A percentile compares a stretch with the other conserved stretches of the same genome.
phyloP scores from a whole-genome alignment of 2,113 vertebrate genomes.

The Anas platyrhynchos region DNA sequence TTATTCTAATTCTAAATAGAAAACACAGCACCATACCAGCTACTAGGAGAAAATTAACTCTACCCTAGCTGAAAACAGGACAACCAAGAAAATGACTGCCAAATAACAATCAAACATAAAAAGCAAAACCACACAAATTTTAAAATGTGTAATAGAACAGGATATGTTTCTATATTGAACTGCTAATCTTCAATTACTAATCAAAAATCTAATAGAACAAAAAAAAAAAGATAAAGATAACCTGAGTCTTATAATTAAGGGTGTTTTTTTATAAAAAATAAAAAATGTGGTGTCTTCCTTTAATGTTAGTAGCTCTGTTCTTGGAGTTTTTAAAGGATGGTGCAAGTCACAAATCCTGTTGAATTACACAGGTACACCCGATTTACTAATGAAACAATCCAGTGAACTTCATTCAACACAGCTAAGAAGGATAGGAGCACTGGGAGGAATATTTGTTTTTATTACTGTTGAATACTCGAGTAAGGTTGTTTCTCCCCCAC shows the following conservation, averaged over 20 bases:
- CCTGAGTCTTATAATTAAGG: background rate
- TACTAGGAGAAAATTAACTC: no score
- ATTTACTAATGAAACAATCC: background rate
- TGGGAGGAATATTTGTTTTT: background rate
- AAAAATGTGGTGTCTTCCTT: background rate
- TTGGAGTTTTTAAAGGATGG: background rate
- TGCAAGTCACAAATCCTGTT: background rate
- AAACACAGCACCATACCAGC: no score
- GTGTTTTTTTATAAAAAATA: background rate
- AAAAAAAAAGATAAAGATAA: background rate
- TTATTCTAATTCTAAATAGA: no score
- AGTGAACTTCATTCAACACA: background rate
- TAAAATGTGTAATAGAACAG: background rate
- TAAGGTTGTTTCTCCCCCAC: background rate
- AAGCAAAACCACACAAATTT: background rate
- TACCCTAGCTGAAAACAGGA: no score
- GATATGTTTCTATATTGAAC: background rate
- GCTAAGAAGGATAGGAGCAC: background rate
- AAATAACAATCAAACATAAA: background rate
- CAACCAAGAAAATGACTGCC: background rate
- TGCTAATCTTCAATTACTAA: background rate
- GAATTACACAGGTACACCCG: background rate
- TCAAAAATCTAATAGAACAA: background rate
- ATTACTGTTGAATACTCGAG: background rate
- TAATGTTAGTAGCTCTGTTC: background rate